Percentiles rank a stretch among this genome's conserved stretches.
Evolutionary conservation across 2,797 vertebrate genomes (phyloP).

Genomic region (Lateolabrax maculatus): DNA sequence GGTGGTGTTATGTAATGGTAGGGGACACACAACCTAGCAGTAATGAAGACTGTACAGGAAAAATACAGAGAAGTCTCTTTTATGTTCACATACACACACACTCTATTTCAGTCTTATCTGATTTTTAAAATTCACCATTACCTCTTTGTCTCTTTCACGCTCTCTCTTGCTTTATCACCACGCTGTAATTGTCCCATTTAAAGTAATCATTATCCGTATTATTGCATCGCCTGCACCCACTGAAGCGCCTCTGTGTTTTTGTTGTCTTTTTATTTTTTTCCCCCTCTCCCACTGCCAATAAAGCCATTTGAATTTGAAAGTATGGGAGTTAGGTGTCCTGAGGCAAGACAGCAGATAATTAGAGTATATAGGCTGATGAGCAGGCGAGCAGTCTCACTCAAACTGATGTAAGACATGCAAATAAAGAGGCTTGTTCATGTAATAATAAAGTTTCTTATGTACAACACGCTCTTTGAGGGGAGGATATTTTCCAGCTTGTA

Average conservation of each 20-base stretch:
- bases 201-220: conserved; percentile 79
- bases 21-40: not conserved
- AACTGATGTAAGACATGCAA: conserved; percentile 35
- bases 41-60: conserved; percentile 13
- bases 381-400: conserved; percentile 12
- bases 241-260: conserved; percentile 43
- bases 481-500: not conserved
- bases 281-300: conserved; percentile 45
- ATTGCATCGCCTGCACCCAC: conserved; percentile 58
- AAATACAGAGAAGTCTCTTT: conserved; percentile 10
- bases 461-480: conserved; percentile 41
- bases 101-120: conserved; percentile 53
- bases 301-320: conserved; percentile 63
- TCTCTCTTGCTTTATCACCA: conserved; percentile 67
- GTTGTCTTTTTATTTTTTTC: conserved; percentile 20
- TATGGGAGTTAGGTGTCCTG: conserved; percentile 48
- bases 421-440: conserved; percentile 38
- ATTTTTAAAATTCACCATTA: conserved; percentile 55
- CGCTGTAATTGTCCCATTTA: conserved; percentile 77
- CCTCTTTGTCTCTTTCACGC: conserved; percentile 44
- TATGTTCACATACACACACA: not conserved
- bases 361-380: conserved; percentile 64
- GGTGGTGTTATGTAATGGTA: conserved; percentile 53
- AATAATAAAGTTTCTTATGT: conserved; percentile 52
- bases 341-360: conserved; percentile 67